Base-by-base conservation (phyloP, 2,113 vertebrate genomes). In the Lipophrys pholis region DNA sequence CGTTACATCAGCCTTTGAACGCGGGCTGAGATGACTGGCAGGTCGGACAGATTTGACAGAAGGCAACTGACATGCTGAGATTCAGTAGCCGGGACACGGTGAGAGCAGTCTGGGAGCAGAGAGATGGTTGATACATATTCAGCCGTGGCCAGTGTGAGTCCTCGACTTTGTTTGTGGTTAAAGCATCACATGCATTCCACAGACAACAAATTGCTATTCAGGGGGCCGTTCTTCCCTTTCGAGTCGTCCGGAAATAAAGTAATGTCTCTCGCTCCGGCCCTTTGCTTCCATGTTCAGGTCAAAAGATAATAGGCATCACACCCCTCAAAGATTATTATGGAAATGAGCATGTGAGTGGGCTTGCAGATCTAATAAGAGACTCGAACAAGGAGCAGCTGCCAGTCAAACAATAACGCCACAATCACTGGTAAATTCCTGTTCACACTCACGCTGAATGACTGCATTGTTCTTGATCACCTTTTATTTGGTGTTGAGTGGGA, bases 361-460 rank as follows among this genome's bases (percentile, higher is more conserved):
- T 56, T 50, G 65, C 49, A 73, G 80, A 87, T 85, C 63, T 80
- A 85, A 85, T 82, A 87, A 81, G 50, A 56, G 78, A 65, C 62
- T 77, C 39, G 83, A 84, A 90, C 78, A 88, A 84, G 65, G 62
- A 74, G 41, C 69, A 87, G 71, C 86, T 89, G 83, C 69, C 80
- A 66, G 56, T 88, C 85, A 71, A 57, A 71, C 15, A 49, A 55
- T 58, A 72, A 59, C 48, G 49, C 5, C 45, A 61, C n/a, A 61
- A 63, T 69, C 55, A 55, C 17, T 10, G 45, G 36, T 56, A 17
- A 11, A 65, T 78, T 64, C 65, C 48, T 67, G 42, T 71, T 53
- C 39, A 41, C 9, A 6, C n/a, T 50, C 1, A 11, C 12, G 6
- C 35, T 48, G 16, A 57, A 69, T 66, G 14, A 55, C 11, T 60